Conservation (phyloP, 2,797 vertebrate genomes). For the Typhlichthys eigenmanni region DNA sequence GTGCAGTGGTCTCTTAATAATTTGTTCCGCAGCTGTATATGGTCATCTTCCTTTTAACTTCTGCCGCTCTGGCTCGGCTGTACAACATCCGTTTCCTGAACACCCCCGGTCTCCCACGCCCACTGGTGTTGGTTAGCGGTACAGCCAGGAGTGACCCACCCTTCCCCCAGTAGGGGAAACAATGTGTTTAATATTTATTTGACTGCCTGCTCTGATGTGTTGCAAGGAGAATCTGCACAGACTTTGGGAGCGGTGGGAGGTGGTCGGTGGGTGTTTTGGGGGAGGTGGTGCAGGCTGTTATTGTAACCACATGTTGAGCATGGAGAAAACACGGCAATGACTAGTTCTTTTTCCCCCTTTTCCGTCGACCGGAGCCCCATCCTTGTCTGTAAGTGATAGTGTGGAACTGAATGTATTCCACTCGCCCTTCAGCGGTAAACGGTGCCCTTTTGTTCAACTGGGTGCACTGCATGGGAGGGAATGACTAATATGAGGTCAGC, state of each 20-base stretch:
- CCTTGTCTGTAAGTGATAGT: slow-evolving; percentile 3
- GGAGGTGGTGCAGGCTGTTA: slow-evolving; percentile 7
- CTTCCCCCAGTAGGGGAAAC: slow-evolving; percentile 59
- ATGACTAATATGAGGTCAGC: too few species aligned
- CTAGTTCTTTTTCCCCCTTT: too few species aligned
- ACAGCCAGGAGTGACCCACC: slow-evolving; percentile 56
- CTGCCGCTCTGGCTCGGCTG: slow-evolving; percentile 25
- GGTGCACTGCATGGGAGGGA: not conserved
- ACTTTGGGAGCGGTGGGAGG: slow-evolving; percentile 7
- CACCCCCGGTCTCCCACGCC: slow-evolving; percentile 14
- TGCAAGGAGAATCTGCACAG: slow-evolving; percentile 30
- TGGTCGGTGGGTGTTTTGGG: not conserved
- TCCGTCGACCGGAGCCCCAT: not conserved
- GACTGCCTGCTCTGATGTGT: slow-evolving; percentile 49
- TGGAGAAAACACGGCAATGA: slow-evolving; percentile 9
- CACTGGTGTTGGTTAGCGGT: slow-evolving; percentile 39
- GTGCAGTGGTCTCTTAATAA: too few species aligned
- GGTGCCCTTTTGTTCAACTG: not conserved
- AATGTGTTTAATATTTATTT: slow-evolving; percentile 59
- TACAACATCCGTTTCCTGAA: slow-evolving; percentile 54
- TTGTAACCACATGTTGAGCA: slow-evolving; percentile 11
- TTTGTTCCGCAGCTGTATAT: slow-evolving; percentile 51
- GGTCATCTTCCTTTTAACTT: slow-evolving; percentile 63
- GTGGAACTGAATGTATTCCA: not conserved
- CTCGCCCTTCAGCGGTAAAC: not conserved